Percentiles rank a stretch among this genome's conserved stretches.
Conservation (phyloP, 2,797 vertebrate species). For the Melanotaenia trifasciata region DNA sequence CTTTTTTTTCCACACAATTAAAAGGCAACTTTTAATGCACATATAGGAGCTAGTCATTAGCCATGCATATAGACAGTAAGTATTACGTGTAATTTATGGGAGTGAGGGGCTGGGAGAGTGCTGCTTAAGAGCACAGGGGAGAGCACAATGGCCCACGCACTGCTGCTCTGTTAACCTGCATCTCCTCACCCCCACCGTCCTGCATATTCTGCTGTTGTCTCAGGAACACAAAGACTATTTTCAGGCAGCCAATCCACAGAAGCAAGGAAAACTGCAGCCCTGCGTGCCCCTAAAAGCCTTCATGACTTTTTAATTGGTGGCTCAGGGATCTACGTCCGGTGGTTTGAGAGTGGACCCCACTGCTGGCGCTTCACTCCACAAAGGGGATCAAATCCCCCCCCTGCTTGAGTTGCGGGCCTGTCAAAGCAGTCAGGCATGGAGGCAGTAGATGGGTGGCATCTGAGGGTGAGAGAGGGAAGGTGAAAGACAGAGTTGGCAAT, state of each 20-base stretch:
- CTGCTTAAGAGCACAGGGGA: conserved; percentile 76
- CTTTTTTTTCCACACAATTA: conserved; percentile 26
- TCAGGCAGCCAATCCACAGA: conserved; percentile 79
- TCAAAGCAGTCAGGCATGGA: conserved; percentile 80
- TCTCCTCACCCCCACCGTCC: conserved; percentile 47
- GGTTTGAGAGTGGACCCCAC: conserved; percentile 76
- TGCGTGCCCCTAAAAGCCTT: conserved; percentile 83
- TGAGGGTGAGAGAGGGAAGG: conserved; percentile 65
- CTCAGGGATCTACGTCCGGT: conserved; percentile 76
- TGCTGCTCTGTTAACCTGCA: conserved; percentile 69
- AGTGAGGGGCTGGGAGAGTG: conserved; percentile 61
- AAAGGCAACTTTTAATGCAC: conserved; percentile 47
- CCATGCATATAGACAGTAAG: conserved; percentile 57
- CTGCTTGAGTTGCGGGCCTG: conserved; percentile 63
- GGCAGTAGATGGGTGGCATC: conserved; percentile 70
- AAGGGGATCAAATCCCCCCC: conserved; percentile 74
- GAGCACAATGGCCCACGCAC: conserved; percentile 66
- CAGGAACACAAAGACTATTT: conserved; percentile 87
- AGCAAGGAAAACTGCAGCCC: conserved; percentile 65
- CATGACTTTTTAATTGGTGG: conserved; percentile 87
- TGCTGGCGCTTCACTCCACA: conserved; percentile 52
- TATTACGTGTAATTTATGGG: conserved; percentile 75
- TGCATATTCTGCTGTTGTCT: conserved; percentile 77
- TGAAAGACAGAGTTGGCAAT: conserved; percentile 55
- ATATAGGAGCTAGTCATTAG: conserved; percentile 52